Percentiles rank a stretch among this genome's conserved stretches.
These are phyloP conservation scores for Rotaria magnacalcarata DNA, from an alignment of 2,888 invertebrate species.

Conservation along the genomic window DNA sequence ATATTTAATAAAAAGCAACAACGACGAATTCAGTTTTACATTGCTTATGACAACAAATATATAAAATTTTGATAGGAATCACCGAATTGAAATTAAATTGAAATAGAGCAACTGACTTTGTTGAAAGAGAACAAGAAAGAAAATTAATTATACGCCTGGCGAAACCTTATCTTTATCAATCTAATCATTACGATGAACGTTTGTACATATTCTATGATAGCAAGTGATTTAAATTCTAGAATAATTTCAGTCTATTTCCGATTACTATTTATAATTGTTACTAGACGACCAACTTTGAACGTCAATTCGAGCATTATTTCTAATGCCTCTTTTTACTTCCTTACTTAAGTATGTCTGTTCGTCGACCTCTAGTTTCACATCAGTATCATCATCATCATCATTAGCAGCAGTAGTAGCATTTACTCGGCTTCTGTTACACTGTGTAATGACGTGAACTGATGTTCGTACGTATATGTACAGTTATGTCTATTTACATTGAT, in stretches of 20 bases:
- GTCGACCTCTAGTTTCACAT: neutral
- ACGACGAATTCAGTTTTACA: too few species aligned
- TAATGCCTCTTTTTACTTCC: neutral
- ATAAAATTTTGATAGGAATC: too few species aligned
- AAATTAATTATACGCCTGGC: neutral
- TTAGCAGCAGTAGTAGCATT: neutral
- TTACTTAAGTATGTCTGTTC: neutral
- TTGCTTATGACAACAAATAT: too few species aligned
- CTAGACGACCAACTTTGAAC: neutral
- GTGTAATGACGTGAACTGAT: neutral
- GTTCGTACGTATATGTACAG: neutral
- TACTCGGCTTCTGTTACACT: conserved; percentile 3
- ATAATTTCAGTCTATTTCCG: neutral
- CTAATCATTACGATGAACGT: neutral
- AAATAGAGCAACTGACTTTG: too few species aligned
- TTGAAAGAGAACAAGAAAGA: neutral
- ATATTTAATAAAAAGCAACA: too few species aligned
- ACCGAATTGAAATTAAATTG: too few species aligned
- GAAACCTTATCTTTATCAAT: neutral
- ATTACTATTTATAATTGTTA: neutral
- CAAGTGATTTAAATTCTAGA: neutral
- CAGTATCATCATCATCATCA: neutral
- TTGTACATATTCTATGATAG: neutral
- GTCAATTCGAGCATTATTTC: neutral
- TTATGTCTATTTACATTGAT: neutral